Evolutionary conservation across 1,140 invertebrate species (phyloP).

Genomic region (Microplitis mediator): DNA sequence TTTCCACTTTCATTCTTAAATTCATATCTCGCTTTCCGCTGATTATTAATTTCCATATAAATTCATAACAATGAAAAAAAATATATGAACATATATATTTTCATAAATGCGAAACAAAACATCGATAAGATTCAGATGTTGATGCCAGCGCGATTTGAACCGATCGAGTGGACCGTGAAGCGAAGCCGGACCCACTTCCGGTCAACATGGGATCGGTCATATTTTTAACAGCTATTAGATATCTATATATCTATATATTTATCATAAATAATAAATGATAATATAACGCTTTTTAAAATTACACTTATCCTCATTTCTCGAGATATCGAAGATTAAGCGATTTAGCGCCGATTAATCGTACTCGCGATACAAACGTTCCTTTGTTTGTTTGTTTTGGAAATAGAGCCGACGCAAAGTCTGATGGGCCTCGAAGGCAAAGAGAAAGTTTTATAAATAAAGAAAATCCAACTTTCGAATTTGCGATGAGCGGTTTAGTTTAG

Average conservation of each 20-base stretch:
- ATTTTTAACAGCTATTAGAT: conserved; percentile 32
- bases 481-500: background rate
- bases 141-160: conserved; percentile 42
- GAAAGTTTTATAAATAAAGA: no score
- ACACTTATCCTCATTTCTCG: no score
- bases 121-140: conserved; percentile 23
- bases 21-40: background rate
- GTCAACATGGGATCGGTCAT: conserved; percentile 33
- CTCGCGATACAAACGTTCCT: background rate
- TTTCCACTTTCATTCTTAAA: no score
- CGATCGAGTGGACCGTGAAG: conserved; percentile 45
- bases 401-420: no score
- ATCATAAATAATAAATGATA: background rate
- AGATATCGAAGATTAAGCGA: no score
- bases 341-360: background rate
- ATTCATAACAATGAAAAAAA: background rate
- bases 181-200: conserved; percentile 47
- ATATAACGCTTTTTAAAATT: background rate
- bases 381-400: no score
- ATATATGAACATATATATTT: background rate
- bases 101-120: no score
- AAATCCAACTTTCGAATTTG: no score
- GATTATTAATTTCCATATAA: background rate
- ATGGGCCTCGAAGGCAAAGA: no score
- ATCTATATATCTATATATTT: background rate